Percentiles rank a stretch among this genome's conserved stretches.
These are phyloP conservation scores for Aphidius gifuensis DNA, from an alignment of 1,140 invertebrate species.

Conservation along the genomic window DNA sequence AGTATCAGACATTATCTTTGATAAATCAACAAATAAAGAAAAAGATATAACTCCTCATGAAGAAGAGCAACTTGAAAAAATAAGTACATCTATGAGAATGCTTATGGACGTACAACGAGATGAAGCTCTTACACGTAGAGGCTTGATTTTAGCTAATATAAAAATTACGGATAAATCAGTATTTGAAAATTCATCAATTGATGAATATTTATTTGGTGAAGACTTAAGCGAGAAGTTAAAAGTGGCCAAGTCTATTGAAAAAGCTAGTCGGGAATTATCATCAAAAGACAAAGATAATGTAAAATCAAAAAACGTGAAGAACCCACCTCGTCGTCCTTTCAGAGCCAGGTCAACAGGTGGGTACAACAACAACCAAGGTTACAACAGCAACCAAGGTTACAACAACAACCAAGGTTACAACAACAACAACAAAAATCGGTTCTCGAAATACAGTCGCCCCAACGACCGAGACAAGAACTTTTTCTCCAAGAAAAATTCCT, in stretches of 20 bases:
- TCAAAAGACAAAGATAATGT: conserved; percentile 2
- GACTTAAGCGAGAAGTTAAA: too few relatives aligned
- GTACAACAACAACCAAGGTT: background rate
- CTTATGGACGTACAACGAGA: conserved; percentile 30
- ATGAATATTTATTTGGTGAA: conserved; percentile 26
- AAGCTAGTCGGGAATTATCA: conserved; percentile 16
- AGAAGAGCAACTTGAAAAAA: conserved; percentile 12
- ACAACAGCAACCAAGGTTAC: too few relatives aligned
- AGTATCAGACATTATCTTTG: background rate
- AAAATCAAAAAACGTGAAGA: conserved; percentile 10
- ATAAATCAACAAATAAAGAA: background rate
- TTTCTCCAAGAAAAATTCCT: background rate
- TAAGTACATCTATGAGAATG: conserved; percentile 23
- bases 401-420: too few relatives aligned
- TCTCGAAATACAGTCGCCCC: too few relatives aligned
- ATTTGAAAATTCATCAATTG: conserved; percentile 16
- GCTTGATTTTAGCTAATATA: conserved; percentile 26
- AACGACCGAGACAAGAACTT: too few relatives aligned
- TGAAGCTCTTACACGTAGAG: conserved; percentile 26
- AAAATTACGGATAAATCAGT: conserved; percentile 16
- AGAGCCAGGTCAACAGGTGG: background rate
- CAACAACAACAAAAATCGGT: too few relatives aligned
- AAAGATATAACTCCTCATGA: background rate
- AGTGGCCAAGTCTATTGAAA: conserved; percentile 18
- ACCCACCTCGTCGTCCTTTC: conserved; percentile 6